These are phyloP conservation scores for Sebastes paucispinis DNA, from an alignment of 2,797 vertebrate genomes.

Conservation along the genomic window DNA sequence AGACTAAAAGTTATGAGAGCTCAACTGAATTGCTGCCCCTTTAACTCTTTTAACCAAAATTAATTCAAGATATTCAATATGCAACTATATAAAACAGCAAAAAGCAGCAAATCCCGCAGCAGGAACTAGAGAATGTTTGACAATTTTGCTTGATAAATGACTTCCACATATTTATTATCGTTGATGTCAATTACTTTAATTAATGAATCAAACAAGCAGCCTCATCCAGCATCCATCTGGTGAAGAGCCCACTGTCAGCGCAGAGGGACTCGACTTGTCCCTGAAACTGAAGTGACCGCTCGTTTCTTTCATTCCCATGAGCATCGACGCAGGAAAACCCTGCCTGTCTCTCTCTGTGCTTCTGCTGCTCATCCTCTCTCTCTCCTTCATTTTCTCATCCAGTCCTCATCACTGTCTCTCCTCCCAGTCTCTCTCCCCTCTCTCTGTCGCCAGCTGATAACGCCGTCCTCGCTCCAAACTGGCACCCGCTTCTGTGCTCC, in stretches of 20 bases:
- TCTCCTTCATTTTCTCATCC: not conserved
- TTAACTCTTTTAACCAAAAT: not conserved
- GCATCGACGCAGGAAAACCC: not conserved
- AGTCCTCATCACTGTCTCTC: not conserved
- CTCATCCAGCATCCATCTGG: not conserved
- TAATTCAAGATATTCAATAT: not conserved
- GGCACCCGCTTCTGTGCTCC: slow-evolving; percentile 20
- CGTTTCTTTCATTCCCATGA: not conserved
- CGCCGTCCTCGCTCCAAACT: slow-evolving; percentile 26
- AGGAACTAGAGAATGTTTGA: not conserved
- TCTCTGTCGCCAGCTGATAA: slow-evolving; percentile 32
- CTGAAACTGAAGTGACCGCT: not conserved
- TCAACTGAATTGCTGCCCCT: not conserved
- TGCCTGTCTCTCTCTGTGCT: not conserved
- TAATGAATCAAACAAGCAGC: not conserved
- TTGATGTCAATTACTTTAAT: not conserved
- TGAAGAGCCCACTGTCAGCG: not conserved
- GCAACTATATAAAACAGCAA: not conserved
- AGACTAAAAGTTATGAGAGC: not conserved
- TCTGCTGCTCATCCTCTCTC: not conserved
- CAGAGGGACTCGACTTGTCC: not conserved
- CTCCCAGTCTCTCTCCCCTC: not conserved
- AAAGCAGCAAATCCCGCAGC: not conserved
- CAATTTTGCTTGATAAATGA: not conserved
- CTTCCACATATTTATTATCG: not conserved